phyloP scores from a whole-genome alignment of 2,113 vertebrate genomes.

The Chloebia gouldiae region DNA sequence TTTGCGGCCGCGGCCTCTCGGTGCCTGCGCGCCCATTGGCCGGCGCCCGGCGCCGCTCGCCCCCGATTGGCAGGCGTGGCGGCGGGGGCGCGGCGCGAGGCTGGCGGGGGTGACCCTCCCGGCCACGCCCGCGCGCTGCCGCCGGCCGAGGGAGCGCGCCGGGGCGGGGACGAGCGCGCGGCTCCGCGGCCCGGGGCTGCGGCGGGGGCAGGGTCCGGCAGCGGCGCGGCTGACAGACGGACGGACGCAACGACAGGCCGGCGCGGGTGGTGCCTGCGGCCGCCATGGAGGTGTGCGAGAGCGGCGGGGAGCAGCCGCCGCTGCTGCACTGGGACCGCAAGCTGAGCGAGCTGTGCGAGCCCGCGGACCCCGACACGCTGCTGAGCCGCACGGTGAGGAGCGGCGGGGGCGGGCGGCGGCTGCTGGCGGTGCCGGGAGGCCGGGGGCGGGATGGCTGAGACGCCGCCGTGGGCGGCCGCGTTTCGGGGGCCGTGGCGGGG shows the following conservation, averaged over 20 bases:
- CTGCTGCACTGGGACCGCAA: slow-evolving; percentile 90
- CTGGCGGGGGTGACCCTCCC: too few species aligned
- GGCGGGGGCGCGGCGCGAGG: too few species aligned
- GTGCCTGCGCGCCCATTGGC: too few species aligned
- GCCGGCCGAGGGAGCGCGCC: not conserved
- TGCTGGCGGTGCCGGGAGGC: not conserved
- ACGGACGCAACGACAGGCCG: not conserved
- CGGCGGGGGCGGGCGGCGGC: not conserved
- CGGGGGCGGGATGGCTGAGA: too few species aligned
- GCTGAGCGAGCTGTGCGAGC: slow-evolving; percentile 93
- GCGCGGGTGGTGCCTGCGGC: not conserved
- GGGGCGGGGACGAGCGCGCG: not conserved
- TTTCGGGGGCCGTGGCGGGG: not conserved
- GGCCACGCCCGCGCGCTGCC: too few species aligned
- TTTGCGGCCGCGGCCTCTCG: too few species aligned
- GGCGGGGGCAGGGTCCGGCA: too few species aligned
- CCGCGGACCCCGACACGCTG: slow-evolving; percentile 82
- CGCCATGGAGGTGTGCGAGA: slow-evolving; percentile 88
- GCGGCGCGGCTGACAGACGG: not conserved
- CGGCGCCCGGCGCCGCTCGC: too few species aligned
- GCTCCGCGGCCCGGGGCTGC: not conserved
- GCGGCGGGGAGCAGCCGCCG: slow-evolving; percentile 72
- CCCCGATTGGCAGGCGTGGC: not conserved
- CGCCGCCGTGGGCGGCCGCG: not conserved
- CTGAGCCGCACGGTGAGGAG: slow-evolving; percentile 87